These are phyloP conservation scores for Acanthornis magna DNA, from an alignment of 2,797 vertebrate species.

Conservation along the genomic window DNA sequence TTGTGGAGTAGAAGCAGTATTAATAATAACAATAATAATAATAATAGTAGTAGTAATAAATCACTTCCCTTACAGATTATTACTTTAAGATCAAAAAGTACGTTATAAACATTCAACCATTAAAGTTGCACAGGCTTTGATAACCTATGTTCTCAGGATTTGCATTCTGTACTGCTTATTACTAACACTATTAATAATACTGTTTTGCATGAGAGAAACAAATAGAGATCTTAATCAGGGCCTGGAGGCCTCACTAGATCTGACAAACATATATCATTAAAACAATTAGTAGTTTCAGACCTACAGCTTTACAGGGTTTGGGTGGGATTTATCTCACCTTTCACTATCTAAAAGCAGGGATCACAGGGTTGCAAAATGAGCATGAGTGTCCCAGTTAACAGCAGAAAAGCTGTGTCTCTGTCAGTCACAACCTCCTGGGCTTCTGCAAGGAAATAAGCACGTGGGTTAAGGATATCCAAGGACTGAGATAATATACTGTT, in stretches of 20 bases:
- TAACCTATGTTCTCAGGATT: background rate
- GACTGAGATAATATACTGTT: background rate
- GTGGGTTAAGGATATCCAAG: background rate
- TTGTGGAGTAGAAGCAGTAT: background rate
- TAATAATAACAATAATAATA: background rate
- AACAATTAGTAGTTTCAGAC: background rate
- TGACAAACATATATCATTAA: background rate
- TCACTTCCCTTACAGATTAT: background rate
- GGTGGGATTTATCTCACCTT: background rate
- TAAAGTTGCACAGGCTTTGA: background rate
- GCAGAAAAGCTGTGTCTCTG: background rate
- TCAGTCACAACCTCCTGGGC: background rate
- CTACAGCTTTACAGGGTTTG: background rate
- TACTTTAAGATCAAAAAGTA: constrained; percentile 9
- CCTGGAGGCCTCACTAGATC: background rate
- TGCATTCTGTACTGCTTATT: constrained; percentile 20
- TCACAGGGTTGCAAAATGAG: background rate
- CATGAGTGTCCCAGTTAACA: background rate
- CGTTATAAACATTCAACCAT: background rate
- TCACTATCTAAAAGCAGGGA: background rate
- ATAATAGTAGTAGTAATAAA: background rate
- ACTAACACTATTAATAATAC: background rate
- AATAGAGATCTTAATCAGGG: background rate
- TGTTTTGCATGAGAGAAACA: background rate
- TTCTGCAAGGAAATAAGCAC: background rate